Percentiles rank a stretch among this genome's conserved stretches.
phyloP scores from a whole-genome alignment of 1,140 invertebrate genomes.

The Camponotus pennsylvanicus region DNA sequence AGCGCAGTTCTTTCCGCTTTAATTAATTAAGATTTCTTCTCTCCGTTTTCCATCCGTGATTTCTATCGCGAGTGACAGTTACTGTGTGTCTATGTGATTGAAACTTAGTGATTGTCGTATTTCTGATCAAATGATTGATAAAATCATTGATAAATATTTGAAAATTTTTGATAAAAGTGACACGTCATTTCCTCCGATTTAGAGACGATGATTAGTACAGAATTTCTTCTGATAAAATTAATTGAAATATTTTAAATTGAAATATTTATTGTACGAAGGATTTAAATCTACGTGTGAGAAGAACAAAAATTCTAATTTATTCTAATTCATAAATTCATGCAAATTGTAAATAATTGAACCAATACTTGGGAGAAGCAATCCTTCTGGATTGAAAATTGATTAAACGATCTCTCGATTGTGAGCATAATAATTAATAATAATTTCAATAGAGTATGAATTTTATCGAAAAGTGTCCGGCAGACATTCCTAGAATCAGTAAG shows the following conservation, averaged over 20 bases:
- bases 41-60: background rate
- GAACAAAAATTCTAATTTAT: background rate
- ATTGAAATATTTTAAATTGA: background rate
- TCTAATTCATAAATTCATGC: constrained; percentile 26
- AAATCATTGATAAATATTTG: too few relatives aligned
- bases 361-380: background rate
- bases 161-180: background rate
- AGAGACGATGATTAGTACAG: background rate
- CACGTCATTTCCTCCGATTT: background rate
- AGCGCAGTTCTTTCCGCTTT: background rate
- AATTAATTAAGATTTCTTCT: background rate
- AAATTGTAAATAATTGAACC: background rate
- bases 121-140: background rate
- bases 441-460: constrained; percentile 3
- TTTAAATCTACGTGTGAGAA: background rate
- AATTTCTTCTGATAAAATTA: constrained; percentile 12
- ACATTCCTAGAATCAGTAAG: background rate
- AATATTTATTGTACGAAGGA: background rate
- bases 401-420: background rate
- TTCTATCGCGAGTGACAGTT: background rate
- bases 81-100: background rate
- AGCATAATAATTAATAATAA: background rate
- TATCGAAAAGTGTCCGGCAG: background rate
- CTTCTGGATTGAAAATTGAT: background rate
- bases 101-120: background rate